Base-by-base conservation (phyloP, 2,113 vertebrate genomes). In the Parus major region DNA sequence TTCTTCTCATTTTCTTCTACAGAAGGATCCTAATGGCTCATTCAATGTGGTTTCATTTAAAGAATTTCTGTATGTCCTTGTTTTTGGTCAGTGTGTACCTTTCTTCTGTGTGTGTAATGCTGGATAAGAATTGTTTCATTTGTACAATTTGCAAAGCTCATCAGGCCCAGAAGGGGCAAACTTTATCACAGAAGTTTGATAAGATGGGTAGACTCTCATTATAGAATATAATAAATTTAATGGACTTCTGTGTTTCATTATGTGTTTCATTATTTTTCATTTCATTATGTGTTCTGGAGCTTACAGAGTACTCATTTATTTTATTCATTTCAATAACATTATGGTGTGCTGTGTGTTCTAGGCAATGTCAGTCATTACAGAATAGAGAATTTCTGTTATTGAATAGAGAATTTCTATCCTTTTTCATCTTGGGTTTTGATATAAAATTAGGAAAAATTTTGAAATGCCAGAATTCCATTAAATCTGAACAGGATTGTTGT, bases 31-130 rank as follows among this genome's bases (percentile, higher is more conserved):
- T 93, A 86, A 68, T 79, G 73, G 69, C 60, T 61, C 10, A 10
- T 81, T 96, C 85, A 95, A 7, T 80, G 47, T 53, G 28, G 44
- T 81, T 97, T 87, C 39, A 79, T 82, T 69, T 83, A 79, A 82
- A 82, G 70, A 91, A 92, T 82, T 64, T 79, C 53, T 79, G 31
- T 35, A 46, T 4, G 2, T 60, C 33, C 59, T 78, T 2, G 0
- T 19, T 86, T 82, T 91, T 50, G 35, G 19, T 82, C 73, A 95
- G 66, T 12, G 66, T 46, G 60, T 4, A 41, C 5, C 68, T 60
- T 84, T 82, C 73, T 76, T 86, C 75, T 93, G 20, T 64, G 39
- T 80, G 44, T 64, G 24, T 31, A 87, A 83, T 61, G 36, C 78
- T 80, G 59, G 12, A 41, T 23, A 68, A 64, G 27, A 47, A 28